Evolutionary conservation across 2,113 vertebrate genomes (phyloP).

Genomic region (Macquaria ambigua): DNA sequence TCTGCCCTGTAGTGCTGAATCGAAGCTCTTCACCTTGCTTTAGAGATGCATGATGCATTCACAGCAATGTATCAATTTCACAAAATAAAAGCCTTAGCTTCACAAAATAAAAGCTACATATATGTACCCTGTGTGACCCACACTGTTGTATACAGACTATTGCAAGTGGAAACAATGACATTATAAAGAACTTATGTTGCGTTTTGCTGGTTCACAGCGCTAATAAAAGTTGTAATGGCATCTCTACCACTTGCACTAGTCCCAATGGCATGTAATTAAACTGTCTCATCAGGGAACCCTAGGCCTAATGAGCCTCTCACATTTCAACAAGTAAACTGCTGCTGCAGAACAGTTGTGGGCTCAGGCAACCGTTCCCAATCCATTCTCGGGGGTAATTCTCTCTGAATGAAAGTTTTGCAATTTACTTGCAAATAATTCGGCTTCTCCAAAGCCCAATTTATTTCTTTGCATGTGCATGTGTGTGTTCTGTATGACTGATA

Average conservation of each 20-base stretch:
- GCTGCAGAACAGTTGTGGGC: slow-evolving; percentile 63
- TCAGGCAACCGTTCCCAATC: slow-evolving; percentile 54
- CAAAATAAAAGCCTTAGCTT: slow-evolving; percentile 14
- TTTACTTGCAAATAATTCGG: slow-evolving; percentile 68
- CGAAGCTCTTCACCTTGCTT: slow-evolving; percentile 8
- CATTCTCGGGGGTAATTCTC: slow-evolving; percentile 62
- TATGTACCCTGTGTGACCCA: neutral
- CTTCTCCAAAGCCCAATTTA: slow-evolving; percentile 49
- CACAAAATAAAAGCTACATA: slow-evolving; percentile 18
- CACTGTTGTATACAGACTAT: neutral
- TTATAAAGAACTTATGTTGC: slow-evolving; percentile 34
- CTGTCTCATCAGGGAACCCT: slow-evolving; percentile 73
- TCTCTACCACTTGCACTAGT: slow-evolving; percentile 56
- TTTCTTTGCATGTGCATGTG: slow-evolving; percentile 37
- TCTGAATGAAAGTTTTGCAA: slow-evolving; percentile 68
- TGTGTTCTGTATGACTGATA: slow-evolving; percentile 68
- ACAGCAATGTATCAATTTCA: neutral
- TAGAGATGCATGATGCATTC: neutral
- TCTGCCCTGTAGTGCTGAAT: neutral
- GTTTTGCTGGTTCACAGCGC: slow-evolving; percentile 42
- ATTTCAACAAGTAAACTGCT: slow-evolving; percentile 75
- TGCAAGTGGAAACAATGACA: slow-evolving; percentile 31
- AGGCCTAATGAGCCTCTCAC: slow-evolving; percentile 74
- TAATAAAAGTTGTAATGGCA: slow-evolving; percentile 66
- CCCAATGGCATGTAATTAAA: slow-evolving; percentile 79